Base-by-base conservation (phyloP, 2,888 invertebrate species). In the Drosophila pseudotakahashii region DNA sequence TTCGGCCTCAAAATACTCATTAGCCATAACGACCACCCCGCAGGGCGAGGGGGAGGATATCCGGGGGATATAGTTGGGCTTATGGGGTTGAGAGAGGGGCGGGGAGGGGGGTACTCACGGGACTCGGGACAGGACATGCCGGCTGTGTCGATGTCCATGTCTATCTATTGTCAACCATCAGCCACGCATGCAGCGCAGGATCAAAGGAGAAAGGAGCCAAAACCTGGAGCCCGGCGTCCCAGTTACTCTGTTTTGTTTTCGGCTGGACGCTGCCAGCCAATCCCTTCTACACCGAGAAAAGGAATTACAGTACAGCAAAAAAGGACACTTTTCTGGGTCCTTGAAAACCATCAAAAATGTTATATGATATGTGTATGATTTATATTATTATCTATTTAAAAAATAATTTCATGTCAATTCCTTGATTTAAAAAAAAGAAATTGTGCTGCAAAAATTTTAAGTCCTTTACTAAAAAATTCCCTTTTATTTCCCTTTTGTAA, bases 1-100 rank as follows among this genome's bases (percentile, higher is more conserved):
- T 70, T 71, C 76, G 52, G 80, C 50, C 55, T 52, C 78, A 78
- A 75, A 85, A 83, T 86, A 80, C 86, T 82, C 81, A 82, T 82
- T 82, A 82, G 86, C 83, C 61, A 86, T 86, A 82, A 82, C 83
- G 81, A 83, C 78, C 76, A 64, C 36, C 68, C 50, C 9, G 34
- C 26, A 54, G 68, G 67, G 75, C 7, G 57, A 7, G 42, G 5
- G 45, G 5, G 13, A 7, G 11, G 1, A 26, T 26, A 44, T 44
- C 42, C 42, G 42, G 42, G 19, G 42, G 42, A 23, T 30, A 16
- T 26, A 10, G 39, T 34, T n/a, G 16, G 30, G 30, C 30, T 16
- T 16, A 6, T 2, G 48, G 9, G 32, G 26, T 4, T 9, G 7
- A 10, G 7, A 30, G 7, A n/a, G 14, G 16, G 14, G 9, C 2